phyloP scores from a whole-genome alignment of 2,888 invertebrate genomes.

The Philopedon plagiatum region DNA sequence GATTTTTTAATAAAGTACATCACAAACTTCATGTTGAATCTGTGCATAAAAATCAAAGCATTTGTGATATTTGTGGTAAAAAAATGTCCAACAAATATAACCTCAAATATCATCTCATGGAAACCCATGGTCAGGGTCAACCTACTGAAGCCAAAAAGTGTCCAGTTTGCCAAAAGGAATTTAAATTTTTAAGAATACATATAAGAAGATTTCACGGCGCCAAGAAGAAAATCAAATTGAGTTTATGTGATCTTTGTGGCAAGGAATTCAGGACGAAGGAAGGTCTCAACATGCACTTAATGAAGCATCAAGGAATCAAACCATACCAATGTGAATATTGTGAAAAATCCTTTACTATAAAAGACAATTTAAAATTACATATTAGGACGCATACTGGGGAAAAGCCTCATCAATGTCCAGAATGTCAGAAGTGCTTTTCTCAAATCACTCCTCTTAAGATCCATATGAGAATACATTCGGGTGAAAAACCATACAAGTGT shows the following conservation, averaged over 20 bases:
- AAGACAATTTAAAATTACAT: constrained; percentile 9
- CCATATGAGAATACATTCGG: constrained; percentile 62
- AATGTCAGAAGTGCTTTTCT: constrained; percentile 59
- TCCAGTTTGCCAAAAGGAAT: constrained; percentile 9
- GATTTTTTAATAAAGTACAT: constrained; percentile 59
- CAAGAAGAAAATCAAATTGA: neutral
- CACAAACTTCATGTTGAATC: constrained; percentile 57
- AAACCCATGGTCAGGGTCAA: constrained; percentile 48
- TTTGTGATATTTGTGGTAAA: constrained; percentile 57
- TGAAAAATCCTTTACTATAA: constrained; percentile 14
- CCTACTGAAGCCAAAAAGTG: constrained; percentile 4
- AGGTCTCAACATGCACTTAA: constrained; percentile 14
- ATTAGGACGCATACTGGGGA: constrained; percentile 13
- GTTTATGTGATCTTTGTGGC: constrained; percentile 47
- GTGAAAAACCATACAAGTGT: constrained; percentile 67
- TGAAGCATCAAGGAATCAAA: constrained; percentile 54
- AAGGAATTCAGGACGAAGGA: constrained; percentile 52
- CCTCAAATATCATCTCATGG: constrained; percentile 55
- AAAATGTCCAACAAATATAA: constrained; percentile 56
- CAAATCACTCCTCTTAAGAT: constrained; percentile 71
- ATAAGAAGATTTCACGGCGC: constrained; percentile 17
- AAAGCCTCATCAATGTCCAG: constrained; percentile 3
- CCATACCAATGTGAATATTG: constrained; percentile 10
- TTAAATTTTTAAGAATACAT: constrained; percentile 10
- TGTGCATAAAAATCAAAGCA: constrained; percentile 53